Evolutionary conservation across 2,797 vertebrate species (phyloP).

Genomic region (Stomatorhinus walkeri): DNA sequence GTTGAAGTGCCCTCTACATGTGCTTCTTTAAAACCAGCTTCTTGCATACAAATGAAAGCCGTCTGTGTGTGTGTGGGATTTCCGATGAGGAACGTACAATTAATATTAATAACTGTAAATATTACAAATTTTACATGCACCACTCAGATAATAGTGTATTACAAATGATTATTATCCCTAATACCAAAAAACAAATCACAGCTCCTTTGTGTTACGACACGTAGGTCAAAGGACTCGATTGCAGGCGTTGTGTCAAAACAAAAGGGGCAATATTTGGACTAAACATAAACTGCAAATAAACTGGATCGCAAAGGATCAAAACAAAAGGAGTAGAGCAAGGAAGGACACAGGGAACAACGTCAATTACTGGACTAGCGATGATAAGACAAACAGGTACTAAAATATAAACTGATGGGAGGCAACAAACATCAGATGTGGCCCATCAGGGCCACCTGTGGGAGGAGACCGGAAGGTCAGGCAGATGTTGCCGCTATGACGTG

Average conservation of each 20-base stretch:
- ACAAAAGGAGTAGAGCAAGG: not conserved
- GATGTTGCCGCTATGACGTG: not conserved
- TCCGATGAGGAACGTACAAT: not conserved
- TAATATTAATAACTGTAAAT: not conserved
- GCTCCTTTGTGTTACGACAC: not conserved
- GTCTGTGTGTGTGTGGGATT: not conserved
- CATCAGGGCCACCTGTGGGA: not conserved
- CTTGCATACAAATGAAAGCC: not conserved
- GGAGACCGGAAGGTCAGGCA: not conserved
- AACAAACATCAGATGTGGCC: not conserved
- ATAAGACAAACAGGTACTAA: not conserved
- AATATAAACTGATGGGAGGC: not conserved
- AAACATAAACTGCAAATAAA: not conserved
- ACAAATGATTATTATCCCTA: not conserved
- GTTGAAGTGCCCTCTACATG: not conserved
- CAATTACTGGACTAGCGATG: not conserved
- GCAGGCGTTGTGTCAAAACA: not conserved
- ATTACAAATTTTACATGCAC: not conserved
- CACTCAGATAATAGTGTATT: not conserved
- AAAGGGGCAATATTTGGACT: not conserved
- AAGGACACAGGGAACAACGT: not conserved
- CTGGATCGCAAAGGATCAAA: not conserved
- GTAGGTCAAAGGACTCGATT: not conserved
- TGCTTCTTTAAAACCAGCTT: not conserved
- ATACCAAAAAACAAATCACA: not conserved